A percentile compares a stretch with the other conserved stretches of the same genome.
Evolutionary conservation across 2,113 vertebrate genomes (phyloP).

Genomic region (Benitochromis conjunctus): DNA sequence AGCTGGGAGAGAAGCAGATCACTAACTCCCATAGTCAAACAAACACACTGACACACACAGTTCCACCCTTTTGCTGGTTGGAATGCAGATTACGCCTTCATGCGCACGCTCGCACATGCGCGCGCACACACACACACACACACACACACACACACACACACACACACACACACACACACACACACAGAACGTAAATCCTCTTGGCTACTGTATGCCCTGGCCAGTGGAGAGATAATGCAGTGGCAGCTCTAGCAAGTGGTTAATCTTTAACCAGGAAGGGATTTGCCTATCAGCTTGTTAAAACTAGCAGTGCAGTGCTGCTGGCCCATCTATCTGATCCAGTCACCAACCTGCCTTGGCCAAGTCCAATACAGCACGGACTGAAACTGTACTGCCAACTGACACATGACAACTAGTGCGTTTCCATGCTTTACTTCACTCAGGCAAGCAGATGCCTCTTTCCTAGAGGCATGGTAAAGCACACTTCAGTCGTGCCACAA

Average conservation of each 20-base stretch:
- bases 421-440: background rate
- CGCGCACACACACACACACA: background rate
- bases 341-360: slow-evolving; percentile 36
- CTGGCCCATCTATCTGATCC: slow-evolving; percentile 60
- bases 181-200: slow-evolving; percentile 62
- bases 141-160: background rate
- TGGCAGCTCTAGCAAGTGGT: slow-evolving; percentile 64
- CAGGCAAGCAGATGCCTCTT: background rate
- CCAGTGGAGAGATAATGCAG: slow-evolving; percentile 69
- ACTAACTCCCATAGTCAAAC: slow-evolving; percentile 55
- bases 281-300: slow-evolving; percentile 80
- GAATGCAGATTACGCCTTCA: slow-evolving; percentile 50
- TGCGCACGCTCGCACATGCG: background rate
- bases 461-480: background rate
- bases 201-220: slow-evolving; percentile 68
- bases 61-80: slow-evolving; percentile 51
- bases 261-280: slow-evolving; percentile 79
- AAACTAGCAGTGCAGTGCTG: slow-evolving; percentile 64
- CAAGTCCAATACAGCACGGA: background rate
- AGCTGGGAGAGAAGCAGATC: slow-evolving; percentile 64
- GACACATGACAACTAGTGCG: background rate
- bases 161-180: background rate
- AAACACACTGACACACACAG: slow-evolving; percentile 29
- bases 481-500: background rate
- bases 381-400: background rate